Conservation (phyloP, 2,797 vertebrate species). For the Pseudomugil gertrudae region DNA sequence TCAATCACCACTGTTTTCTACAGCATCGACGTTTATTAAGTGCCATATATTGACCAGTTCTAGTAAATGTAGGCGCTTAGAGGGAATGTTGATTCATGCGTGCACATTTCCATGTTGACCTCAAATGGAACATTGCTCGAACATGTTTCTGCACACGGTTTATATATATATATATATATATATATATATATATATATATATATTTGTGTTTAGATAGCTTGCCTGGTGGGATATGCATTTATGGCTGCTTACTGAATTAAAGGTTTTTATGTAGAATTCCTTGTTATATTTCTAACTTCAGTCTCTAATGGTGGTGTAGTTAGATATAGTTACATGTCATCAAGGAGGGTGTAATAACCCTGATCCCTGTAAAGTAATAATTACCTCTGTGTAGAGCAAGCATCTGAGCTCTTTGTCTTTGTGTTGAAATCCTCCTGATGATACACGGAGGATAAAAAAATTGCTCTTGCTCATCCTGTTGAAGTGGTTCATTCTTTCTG, state of each 20-base stretch:
- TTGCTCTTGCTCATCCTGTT: conserved; percentile 17
- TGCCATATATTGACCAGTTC: neutral
- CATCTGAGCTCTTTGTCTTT: conserved; percentile 16
- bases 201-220: no score
- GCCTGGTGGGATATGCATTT: neutral
- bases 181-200: no score
- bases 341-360: conserved; percentile 35
- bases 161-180: no score
- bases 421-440: conserved; percentile 15
- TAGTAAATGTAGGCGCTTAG: neutral
- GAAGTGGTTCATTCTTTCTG: conserved; percentile 34
- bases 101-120: neutral
- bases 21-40: neutral
- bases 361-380: conserved; percentile 18
- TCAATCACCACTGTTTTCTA: neutral
- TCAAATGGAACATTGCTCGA: neutral
- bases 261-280: conserved; percentile 7
- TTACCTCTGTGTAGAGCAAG: conserved; percentile 20
- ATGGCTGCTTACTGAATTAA: conserved; percentile 7
- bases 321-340: conserved; percentile 13
- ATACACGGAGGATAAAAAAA: conserved; percentile 43
- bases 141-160: no score
- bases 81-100: neutral
- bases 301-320: conserved; percentile 10
- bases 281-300: conserved; percentile 24